Base-by-base conservation (phyloP, 30 jellyfish, hydroid and myxozoan genomes). In the Haliclystus octoradiatus region DNA sequence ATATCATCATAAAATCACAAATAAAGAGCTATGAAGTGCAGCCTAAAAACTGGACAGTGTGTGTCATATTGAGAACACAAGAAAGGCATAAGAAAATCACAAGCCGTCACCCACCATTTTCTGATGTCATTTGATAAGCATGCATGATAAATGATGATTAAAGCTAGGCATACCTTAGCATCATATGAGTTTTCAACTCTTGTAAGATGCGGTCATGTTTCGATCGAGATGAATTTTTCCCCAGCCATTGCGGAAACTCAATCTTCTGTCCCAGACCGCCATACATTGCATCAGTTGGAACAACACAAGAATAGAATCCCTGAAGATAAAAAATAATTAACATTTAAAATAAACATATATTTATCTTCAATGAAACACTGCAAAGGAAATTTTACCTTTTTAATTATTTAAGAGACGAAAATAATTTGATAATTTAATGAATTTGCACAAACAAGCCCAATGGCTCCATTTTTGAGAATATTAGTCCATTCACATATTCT, bases 241-340 rank as follows among this genome's bases (percentile, higher is more conserved):
- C 99, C 1, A 92, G 87, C 99, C 99, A 92, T 74, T 76, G 94
- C 0, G 99, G 99, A 81, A 92, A 92, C 24, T 78, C 92, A 23
- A 92, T 92, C 53, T 92, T 62, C 46, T 75, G 93, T 2, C 84
- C 72, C 47, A 92, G 50, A 31, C 82, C 86, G 28, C 99, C 99
- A 1, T 90, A 71, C 95, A 82, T 78, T 52, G 69, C 61, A 33
- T 73, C 88, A 33, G 96, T 80, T 28, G 99, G 97, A 50, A 74
- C 74, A 53, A 92, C 99, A 50, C 93, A 70, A 2, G 96, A 83
- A 49, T 40, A 83, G 40, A 92, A 70, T 2, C 94, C 98, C 98
- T 90, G 87, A 28, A 62, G 24, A 78, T 26, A 47, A 30, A 40
- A 9, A 72, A 2, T 12, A 19, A 12, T 23, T 32, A 0, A 68